Percentiles rank a stretch among this genome's conserved stretches.
Conservation (phyloP, 2,888 invertebrate genomes). For the Hypsopygia costalis region DNA sequence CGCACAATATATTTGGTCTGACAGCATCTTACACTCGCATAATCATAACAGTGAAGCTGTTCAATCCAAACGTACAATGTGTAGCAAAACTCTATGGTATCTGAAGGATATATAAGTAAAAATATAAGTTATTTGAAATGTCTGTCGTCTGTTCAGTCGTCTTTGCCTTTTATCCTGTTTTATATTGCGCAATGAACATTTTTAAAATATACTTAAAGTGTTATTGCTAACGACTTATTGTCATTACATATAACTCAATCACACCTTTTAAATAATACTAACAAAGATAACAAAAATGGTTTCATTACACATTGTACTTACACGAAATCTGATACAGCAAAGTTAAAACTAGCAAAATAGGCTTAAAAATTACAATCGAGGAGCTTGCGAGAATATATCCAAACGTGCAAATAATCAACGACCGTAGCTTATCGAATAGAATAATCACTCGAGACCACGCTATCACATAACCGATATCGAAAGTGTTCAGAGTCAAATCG, state of each 20-base stretch:
- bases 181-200: no score
- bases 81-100: conserved; percentile 9
- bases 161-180: no score
- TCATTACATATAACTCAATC: background rate
- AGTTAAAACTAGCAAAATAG: conserved; percentile 46
- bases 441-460: conserved; percentile 52
- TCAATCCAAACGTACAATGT: background rate
- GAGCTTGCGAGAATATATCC: conserved; percentile 57
- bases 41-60: background rate
- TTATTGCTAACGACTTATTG: background rate
- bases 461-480: conserved; percentile 48
- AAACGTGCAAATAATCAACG: conserved; percentile 70
- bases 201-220: no score
- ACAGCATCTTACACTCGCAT: conserved; percentile 2
- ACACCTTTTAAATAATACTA: background rate
- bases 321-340: conserved; percentile 27
- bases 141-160: no score
- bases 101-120: conserved; percentile 1
- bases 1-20: conserved; percentile 8
- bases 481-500: conserved; percentile 45
- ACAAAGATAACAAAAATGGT: background rate
- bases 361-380: conserved; percentile 45
- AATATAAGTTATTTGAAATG: background rate
- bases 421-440: conserved; percentile 47
- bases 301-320: conserved; percentile 18